Conservation (phyloP, 2,113 vertebrate genomes). For the Cnemophilus loriae region DNA sequence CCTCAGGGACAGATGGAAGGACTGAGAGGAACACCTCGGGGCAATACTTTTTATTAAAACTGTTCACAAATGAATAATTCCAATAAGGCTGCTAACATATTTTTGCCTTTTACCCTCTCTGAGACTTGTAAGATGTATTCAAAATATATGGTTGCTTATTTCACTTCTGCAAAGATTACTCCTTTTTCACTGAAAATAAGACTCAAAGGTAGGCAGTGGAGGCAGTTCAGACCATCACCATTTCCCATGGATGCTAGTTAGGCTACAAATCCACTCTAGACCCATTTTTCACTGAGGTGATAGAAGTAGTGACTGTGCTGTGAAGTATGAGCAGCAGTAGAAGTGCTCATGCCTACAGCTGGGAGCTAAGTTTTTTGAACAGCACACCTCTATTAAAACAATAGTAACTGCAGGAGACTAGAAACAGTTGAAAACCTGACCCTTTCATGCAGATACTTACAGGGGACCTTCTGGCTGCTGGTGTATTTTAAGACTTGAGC, state of each 20-base stretch:
- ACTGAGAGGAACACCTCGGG: neutral
- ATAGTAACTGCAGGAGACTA: neutral
- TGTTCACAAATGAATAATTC: neutral
- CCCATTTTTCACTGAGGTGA: neutral
- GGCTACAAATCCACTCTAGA: neutral
- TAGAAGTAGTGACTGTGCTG: conserved; percentile 18
- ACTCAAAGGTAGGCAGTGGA: neutral
- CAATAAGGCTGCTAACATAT: neutral
- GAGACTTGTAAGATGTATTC: neutral
- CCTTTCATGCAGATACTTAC: conserved; percentile 7
- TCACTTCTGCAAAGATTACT: neutral
- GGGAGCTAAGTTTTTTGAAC: conserved; percentile 31
- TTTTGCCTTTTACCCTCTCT: neutral
- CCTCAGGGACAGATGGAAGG: neutral
- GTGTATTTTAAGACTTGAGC: neutral
- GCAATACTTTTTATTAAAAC: neutral
- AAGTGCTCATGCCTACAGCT: conserved; percentile 1
- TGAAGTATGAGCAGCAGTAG: conserved; percentile 17
- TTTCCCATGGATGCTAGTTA: neutral
- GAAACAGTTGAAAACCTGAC: conserved; percentile 19
- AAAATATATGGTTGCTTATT: neutral
- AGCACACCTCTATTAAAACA: conserved; percentile 40
- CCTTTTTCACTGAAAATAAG: neutral
- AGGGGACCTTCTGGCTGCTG: neutral
- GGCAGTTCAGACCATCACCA: neutral